Conservation (phyloP, 2,888 invertebrate genomes). For the Theretra japonica region DNA sequence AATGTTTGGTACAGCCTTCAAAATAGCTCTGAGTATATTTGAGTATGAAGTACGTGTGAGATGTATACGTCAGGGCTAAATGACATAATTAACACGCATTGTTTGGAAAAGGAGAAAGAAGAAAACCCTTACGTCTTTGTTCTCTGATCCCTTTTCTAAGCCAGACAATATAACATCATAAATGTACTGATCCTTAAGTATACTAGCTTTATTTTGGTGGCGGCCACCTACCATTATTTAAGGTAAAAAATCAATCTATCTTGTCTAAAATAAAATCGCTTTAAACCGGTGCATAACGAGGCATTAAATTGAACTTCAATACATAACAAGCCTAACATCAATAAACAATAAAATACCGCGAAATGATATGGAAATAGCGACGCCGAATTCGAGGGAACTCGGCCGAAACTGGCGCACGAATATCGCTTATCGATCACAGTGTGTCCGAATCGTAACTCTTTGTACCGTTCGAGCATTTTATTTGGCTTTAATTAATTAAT, state of each 20-base stretch:
- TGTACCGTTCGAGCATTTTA: conserved; percentile 4
- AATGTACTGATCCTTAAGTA: no score
- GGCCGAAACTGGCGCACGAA: conserved; percentile 11
- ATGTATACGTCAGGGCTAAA: no score
- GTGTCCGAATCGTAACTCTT: background rate
- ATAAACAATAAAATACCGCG: conserved; percentile 24
- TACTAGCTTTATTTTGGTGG: no score
- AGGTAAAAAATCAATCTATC: no score
- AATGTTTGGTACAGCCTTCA: no score
- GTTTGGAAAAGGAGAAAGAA: no score
- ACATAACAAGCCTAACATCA: conserved; percentile 2
- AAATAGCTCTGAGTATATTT: no score
- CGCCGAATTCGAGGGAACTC: background rate
- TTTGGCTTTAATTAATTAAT: conserved; percentile 22
- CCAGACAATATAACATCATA: no score
- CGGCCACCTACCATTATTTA: no score
- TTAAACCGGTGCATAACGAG: background rate
- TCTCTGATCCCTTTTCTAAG: background rate
- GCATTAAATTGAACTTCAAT: conserved; percentile 24
- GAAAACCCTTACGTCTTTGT: background rate
- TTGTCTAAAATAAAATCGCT: background rate
- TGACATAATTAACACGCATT: no score
- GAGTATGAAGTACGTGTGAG: no score
- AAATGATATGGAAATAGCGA: conserved; percentile 25
- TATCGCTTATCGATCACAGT: conserved; percentile 15